Conservation (phyloP, 2,888 invertebrate genomes). For the Uloborus plumipes region DNA sequence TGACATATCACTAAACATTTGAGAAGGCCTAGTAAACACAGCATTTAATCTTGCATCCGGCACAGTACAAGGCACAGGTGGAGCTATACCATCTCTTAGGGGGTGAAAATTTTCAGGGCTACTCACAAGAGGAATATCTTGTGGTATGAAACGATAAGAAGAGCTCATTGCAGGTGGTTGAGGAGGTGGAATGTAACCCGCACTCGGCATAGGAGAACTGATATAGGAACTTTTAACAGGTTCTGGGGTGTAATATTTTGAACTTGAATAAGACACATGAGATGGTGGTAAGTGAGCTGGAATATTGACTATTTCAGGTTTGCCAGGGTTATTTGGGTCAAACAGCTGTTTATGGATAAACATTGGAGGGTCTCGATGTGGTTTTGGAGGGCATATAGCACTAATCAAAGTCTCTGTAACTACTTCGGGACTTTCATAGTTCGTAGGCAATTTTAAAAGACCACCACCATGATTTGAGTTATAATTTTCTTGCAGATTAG, state of each 20-base stretch:
- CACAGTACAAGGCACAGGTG: constrained; percentile 8
- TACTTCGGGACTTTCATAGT: constrained; percentile 8
- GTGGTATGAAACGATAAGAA: constrained; percentile 10
- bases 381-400: constrained; percentile 3
- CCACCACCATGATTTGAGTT: constrained; percentile 30
- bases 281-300: constrained; percentile 67
- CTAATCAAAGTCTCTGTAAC: constrained; percentile 1
- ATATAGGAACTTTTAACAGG: not conserved
- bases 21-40: not conserved
- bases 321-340: constrained; percentile 79
- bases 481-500: not conserved
- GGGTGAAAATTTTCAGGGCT: not conserved
- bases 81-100: constrained; percentile 1
- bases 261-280: constrained; percentile 17
- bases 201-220: not conserved
- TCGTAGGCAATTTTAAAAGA: constrained; percentile 47
- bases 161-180: constrained; percentile 33
- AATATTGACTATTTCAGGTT: constrained; percentile 77
- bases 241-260: constrained; percentile 14
- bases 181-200: constrained; percentile 45
- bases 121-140: not conserved
- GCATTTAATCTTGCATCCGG: not conserved
- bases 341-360: constrained; percentile 75
- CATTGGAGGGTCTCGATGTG: constrained; percentile 23
- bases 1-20: constrained; percentile 25